A percentile compares a stretch with the other conserved stretches of the same genome.
phyloP scores from a whole-genome alignment of 2,113 vertebrate genomes.

The Conger conger region DNA sequence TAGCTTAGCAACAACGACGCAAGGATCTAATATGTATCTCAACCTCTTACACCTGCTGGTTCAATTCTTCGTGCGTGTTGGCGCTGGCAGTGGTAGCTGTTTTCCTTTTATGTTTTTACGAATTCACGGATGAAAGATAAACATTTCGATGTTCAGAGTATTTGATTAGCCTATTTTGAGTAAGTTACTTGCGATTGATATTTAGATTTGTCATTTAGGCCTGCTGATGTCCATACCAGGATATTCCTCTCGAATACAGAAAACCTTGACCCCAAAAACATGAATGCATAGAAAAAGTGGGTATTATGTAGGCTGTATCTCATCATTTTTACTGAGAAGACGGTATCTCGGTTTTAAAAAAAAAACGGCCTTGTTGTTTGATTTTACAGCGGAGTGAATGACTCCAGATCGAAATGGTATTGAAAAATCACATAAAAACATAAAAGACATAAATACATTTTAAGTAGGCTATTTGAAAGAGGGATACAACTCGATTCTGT shows the following conservation, averaged over 20 bases:
- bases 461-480: neutral
- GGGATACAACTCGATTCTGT: neutral
- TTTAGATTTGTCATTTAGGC: too few species aligned
- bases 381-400: neutral
- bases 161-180: too few species aligned
- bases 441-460: neutral
- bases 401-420: neutral
- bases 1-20: constrained; percentile 44
- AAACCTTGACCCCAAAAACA: too few species aligned
- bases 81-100: constrained; percentile 5
- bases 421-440: neutral
- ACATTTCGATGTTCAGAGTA: neutral
- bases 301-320: too few species aligned
- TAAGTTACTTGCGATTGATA: too few species aligned
- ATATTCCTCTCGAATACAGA: too few species aligned
- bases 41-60: constrained; percentile 27
- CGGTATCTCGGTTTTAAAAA: neutral
- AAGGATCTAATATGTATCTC: constrained; percentile 38
- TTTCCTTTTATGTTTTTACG: neutral
- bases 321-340: neutral
- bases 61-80: constrained; percentile 5
- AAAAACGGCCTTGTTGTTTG: neutral
- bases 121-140: neutral
- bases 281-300: too few species aligned
- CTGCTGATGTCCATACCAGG: too few species aligned